These are phyloP conservation scores for Dermolepida albohirtum DNA, from an alignment of 2,888 invertebrate species.

Conservation along the genomic window DNA sequence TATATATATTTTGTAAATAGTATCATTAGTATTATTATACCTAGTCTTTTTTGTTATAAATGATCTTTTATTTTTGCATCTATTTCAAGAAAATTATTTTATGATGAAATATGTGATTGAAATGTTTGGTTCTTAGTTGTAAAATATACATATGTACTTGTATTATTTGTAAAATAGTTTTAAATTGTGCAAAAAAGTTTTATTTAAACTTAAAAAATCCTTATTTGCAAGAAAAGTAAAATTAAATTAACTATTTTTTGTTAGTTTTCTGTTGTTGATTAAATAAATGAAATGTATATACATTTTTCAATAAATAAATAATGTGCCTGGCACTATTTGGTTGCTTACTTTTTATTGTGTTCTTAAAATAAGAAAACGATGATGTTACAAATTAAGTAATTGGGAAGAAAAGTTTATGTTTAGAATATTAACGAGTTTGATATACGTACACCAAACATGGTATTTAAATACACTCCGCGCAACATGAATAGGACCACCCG, in stretches of 20 bases:
- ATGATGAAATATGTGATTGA: neutral
- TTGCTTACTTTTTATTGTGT: no score
- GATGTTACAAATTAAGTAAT: no score
- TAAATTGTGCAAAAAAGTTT: no score
- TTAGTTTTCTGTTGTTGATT: constrained; percentile 42
- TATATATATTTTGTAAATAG: constrained; percentile 17
- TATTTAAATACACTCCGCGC: no score
- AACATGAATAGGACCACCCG: no score
- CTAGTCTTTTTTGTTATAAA: constrained; percentile 41
- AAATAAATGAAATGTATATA: constrained; percentile 45
- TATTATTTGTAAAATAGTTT: no score
- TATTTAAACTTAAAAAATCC: constrained; percentile 33
- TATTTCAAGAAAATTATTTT: constrained; percentile 45
- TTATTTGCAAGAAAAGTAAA: constrained; percentile 36
- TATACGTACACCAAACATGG: no score
- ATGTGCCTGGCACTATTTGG: no score
- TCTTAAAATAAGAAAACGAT: no score
- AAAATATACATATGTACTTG: no score
- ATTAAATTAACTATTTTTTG: constrained; percentile 12
- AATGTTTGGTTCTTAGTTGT: constrained; percentile 13
- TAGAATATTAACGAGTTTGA: no score
- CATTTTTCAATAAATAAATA: constrained; percentile 31
- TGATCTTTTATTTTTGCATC: constrained; percentile 14
- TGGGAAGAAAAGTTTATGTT: no score
- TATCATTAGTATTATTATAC: constrained; percentile 35